These are phyloP conservation scores for Probosciger aterrimus DNA, from an alignment of 2,113 vertebrate genomes.

Conservation along the genomic window DNA sequence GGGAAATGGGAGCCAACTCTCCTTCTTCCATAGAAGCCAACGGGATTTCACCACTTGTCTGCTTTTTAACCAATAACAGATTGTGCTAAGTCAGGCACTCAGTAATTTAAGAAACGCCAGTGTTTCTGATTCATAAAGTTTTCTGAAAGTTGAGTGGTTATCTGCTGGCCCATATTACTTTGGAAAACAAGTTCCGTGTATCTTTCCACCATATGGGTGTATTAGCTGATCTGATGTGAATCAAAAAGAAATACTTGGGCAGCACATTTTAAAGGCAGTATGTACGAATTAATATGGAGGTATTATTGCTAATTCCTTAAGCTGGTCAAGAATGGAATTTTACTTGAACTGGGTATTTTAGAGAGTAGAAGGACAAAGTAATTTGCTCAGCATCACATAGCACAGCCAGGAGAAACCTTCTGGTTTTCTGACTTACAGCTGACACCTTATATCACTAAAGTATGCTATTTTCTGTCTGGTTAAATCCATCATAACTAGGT, in stretches of 20 bases:
- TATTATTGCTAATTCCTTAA: not conserved
- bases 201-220: not conserved
- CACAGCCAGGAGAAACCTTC: not conserved
- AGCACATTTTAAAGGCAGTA: not conserved
- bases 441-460: not conserved
- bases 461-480: not conserved
- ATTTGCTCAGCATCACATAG: not conserved
- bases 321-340: not conserved
- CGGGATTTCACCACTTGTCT: not conserved
- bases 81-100: conserved; percentile 27
- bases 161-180: not conserved
- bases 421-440: not conserved
- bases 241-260: not conserved
- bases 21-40: not conserved
- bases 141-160: not conserved
- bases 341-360: not conserved
- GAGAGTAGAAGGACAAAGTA: not conserved
- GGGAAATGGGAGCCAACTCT: conserved; percentile 2
- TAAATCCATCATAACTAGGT: not conserved
- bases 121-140: conserved; percentile 9
- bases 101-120: not conserved
- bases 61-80: conserved; percentile 12
- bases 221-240: not conserved
- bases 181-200: not conserved
- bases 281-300: not conserved